Base-by-base conservation (phyloP, 37 sponge, comb jelly and placozoan species). In the Oopsacas minuta region DNA sequence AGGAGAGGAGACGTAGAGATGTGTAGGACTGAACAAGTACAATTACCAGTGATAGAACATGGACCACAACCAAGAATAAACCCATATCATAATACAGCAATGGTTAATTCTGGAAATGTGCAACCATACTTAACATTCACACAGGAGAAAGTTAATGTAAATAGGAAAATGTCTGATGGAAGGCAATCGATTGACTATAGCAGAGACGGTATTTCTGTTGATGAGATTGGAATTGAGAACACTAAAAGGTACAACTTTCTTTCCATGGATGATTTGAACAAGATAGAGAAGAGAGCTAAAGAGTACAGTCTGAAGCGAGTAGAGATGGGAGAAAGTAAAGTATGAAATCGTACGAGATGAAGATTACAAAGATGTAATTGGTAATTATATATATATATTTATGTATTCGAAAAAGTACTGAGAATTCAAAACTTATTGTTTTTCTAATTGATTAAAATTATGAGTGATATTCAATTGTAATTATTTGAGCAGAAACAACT, bases 221-320 rank as follows among this genome's bases (percentile, higher is more conserved):
- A 3, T 61, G 75, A 61, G 7, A 34, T 32, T 3, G 28, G 5
- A 3, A 3, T 32, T 34, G 30, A 61, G 28, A n/a, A 12, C 30
- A 61, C 22, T 61, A n/a, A 7, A 3, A 61, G 75, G 75, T 61
- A 61, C 75, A 61, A 61, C 75, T 61, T 61, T n/a, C 75, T 61
- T 25, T 61, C 75, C 22, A 5, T 61, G 75, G 75, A 61, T 12
- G 75, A 61, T n/a, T 34, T 61, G 75, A 12, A 61, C 28, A 10
- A 61, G 75, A 61, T 61, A 7, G 75, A 61, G 75, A 61, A 5
- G 20, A 10, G 75, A 61, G 75, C 75, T 61, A 61, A 61, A 61
- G 49, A 42, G 49, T 42, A 42, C 15, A 61, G 32, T 61, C 22
- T 61, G 30, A n/a, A n/a, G 28, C 20, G 75, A 61, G 75, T 61